Evolutionary conservation across 2,113 vertebrate genomes (phyloP).

Genomic region (Tychaedon coryphoeus): DNA sequence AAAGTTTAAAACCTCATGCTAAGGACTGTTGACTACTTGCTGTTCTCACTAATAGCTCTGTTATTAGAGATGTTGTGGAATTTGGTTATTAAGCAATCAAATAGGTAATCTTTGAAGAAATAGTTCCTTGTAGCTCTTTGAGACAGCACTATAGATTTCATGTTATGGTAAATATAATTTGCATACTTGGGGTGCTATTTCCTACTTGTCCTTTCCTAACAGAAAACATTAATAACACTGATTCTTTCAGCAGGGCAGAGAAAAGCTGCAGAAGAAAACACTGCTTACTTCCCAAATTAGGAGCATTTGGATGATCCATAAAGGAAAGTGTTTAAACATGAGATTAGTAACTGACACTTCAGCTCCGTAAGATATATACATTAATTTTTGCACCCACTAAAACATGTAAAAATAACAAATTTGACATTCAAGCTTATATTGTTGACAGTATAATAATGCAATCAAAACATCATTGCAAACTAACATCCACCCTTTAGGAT

Average conservation of each 20-base stretch:
- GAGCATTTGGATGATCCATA: neutral
- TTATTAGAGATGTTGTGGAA: neutral
- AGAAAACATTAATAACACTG: neutral
- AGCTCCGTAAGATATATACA: neutral
- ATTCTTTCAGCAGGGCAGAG: neutral
- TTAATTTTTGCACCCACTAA: neutral
- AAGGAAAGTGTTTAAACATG: neutral
- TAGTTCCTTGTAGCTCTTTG: neutral
- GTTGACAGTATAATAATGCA: slow-evolving; percentile 9
- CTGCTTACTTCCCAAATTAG: neutral
- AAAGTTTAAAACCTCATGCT: neutral
- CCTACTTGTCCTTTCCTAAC: neutral
- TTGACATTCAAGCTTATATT: neutral
- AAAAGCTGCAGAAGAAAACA: neutral
- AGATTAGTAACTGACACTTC: neutral
- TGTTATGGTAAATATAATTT: neutral
- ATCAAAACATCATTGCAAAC: neutral
- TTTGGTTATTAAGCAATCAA: neutral
- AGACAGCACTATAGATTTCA: neutral
- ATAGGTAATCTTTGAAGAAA: neutral
- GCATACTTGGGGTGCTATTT: neutral
- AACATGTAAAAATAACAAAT: neutral
- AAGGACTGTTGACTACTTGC: neutral
- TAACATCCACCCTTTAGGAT: neutral
- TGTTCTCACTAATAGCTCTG: neutral